Percentiles rank a stretch among this genome's conserved stretches.
phyloP scores from a whole-genome alignment of 2,888 invertebrate genomes.

The Xylophagus ater region DNA sequence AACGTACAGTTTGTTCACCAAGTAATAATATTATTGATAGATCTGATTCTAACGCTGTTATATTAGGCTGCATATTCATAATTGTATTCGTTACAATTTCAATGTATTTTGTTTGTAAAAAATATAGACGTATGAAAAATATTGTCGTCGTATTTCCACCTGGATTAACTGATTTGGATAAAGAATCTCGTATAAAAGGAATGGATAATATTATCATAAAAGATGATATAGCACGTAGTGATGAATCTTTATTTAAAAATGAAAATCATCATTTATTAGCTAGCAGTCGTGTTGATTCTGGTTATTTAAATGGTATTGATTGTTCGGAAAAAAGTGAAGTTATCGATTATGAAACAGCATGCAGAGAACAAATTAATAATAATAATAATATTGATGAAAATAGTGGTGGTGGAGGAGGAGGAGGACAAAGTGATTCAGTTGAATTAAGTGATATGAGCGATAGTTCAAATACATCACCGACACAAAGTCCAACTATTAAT shows the following conservation, averaged over 20 bases:
- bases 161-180: slow-evolving; percentile 27
- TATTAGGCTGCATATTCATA: neutral
- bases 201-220: slow-evolving; percentile 19
- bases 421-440: slow-evolving; percentile 20
- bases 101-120: slow-evolving; percentile 17
- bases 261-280: slow-evolving; percentile 22
- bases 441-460: slow-evolving; percentile 23
- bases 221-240: slow-evolving; percentile 17
- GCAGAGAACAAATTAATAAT: slow-evolving; percentile 14
- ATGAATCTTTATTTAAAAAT: slow-evolving; percentile 21
- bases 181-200: slow-evolving; percentile 25
- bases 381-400: slow-evolving; percentile 15
- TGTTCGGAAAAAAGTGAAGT: slow-evolving; percentile 17
- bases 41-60: neutral
- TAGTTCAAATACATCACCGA: slow-evolving; percentile 19
- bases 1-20: too few relatives aligned
- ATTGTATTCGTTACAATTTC: neutral
- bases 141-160: slow-evolving; percentile 29
- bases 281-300: slow-evolving; percentile 21
- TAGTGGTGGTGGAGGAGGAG: slow-evolving; percentile 16
- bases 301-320: slow-evolving; percentile 17
- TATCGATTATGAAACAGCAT: slow-evolving; percentile 16
- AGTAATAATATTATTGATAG: neutral
- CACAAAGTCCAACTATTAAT: slow-evolving; percentile 15
- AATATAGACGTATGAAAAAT: slow-evolving; percentile 32